These are phyloP conservation scores for Apodemia duryi DNA, from an alignment of 2,888 invertebrate genomes.

Conservation along the genomic window DNA sequence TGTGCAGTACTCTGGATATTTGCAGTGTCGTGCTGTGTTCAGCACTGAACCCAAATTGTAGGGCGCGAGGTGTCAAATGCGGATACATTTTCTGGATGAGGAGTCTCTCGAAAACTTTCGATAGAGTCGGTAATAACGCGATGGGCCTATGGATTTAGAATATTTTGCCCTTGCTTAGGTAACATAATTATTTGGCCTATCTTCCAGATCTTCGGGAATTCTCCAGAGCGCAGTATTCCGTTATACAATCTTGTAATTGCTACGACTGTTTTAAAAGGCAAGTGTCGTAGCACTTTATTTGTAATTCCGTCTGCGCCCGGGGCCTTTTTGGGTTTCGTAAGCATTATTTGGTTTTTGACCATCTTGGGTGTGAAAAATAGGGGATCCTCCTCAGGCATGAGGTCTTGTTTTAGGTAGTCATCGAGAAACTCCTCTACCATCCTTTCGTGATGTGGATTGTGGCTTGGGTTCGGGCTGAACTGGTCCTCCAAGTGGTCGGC, in stretches of 20 bases:
- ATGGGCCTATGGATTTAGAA: slow-evolving; percentile 31
- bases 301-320: slow-evolving; percentile 28
- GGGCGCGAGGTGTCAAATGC: slow-evolving; percentile 21
- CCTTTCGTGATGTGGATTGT: neutral
- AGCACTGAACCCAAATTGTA: slow-evolving; percentile 32
- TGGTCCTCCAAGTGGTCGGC: neutral
- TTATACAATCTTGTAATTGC: slow-evolving; percentile 27
- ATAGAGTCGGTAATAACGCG: slow-evolving; percentile 24
- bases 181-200: slow-evolving; percentile 26
- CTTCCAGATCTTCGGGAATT: slow-evolving; percentile 29
- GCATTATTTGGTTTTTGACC: too few species aligned
- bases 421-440: neutral
- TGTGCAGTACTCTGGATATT: slow-evolving; percentile 34
- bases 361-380: slow-evolving; percentile 21
- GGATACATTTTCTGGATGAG: slow-evolving; percentile 3
- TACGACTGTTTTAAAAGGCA: slow-evolving; percentile 16
- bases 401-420: neutral
- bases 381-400: neutral
- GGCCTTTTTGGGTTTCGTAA: slow-evolving; percentile 24
- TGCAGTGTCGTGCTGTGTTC: slow-evolving; percentile 36
- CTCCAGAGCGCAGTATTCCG: slow-evolving; percentile 27
- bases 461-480: slow-evolving; percentile 10
- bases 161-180: slow-evolving; percentile 33
- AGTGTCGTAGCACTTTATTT: slow-evolving; percentile 21
- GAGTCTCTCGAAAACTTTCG: slow-evolving; percentile 33